phyloP scores from a whole-genome alignment of 1,140 invertebrate genomes.

The Plutomurus gul region DNA sequence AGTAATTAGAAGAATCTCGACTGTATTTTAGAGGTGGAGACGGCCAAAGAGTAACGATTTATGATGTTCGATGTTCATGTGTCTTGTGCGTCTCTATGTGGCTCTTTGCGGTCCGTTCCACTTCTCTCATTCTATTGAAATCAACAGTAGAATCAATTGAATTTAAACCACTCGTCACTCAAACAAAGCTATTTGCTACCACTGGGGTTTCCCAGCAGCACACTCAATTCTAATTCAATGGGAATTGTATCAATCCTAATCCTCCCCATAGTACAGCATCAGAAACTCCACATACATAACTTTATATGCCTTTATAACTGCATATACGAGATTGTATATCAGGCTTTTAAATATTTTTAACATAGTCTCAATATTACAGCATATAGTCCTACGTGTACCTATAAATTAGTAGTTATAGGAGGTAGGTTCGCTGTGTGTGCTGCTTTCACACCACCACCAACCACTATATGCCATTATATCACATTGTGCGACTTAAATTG shows the following conservation, averaged over 20 bases:
- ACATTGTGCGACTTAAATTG: too few species aligned
- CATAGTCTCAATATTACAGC: too few species aligned
- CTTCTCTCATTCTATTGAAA: conserved; percentile 22
- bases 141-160: conserved; percentile 29
- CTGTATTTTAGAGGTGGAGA: too few species aligned
- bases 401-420: too few species aligned
- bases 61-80: neutral
- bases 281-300: neutral
- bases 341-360: too few species aligned
- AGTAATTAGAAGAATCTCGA: too few species aligned
- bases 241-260: conserved; percentile 25
- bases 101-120: conserved; percentile 10
- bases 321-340: too few species aligned
- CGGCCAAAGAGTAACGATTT: too few species aligned
- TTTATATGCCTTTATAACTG: neutral
- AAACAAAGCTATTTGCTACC: conserved; percentile 24
- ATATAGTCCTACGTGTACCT: too few species aligned
- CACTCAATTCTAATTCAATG: neutral
- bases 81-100: neutral
- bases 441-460: too few species aligned
- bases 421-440: too few species aligned
- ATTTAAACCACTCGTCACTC: conserved; percentile 23
- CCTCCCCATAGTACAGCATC: neutral
- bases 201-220: conserved; percentile 21
- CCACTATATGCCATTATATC: too few species aligned